These are phyloP conservation scores for Sceloporus tristichus DNA, from an alignment of 2,113 vertebrate species.

Conservation along the genomic window DNA sequence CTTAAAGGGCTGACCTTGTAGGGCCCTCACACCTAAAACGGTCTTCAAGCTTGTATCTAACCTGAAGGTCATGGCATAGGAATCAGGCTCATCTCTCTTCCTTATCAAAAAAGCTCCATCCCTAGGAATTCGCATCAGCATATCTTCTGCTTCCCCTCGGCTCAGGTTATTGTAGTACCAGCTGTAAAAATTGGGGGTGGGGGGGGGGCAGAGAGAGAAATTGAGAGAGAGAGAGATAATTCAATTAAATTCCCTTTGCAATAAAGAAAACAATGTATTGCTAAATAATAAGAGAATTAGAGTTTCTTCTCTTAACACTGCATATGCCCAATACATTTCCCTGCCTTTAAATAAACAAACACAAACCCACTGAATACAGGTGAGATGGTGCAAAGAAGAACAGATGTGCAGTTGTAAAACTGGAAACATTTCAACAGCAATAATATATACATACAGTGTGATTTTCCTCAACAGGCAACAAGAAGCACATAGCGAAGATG, in stretches of 20 bases:
- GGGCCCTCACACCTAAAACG: neutral
- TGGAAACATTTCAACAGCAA: too few relatives aligned
- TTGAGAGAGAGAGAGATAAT: neutral
- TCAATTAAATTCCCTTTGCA: neutral
- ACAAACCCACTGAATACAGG: neutral
- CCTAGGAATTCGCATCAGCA: conserved; percentile 92
- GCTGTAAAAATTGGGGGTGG: conserved; percentile 68
- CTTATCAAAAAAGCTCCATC: conserved; percentile 97
- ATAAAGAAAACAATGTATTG: conserved; percentile 9
- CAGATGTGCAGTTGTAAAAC: too few relatives aligned
- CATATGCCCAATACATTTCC: neutral
- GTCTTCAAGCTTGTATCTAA: conserved; percentile 53
- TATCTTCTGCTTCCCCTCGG: conserved; percentile 94
- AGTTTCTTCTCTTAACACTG: neutral
- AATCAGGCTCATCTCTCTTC: conserved; percentile 88
- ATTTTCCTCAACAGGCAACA: too few relatives aligned
- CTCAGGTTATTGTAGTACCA: conserved; percentile 96
- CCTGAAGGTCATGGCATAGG: conserved; percentile 98
- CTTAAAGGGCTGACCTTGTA: neutral
- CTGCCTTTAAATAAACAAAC: too few relatives aligned
- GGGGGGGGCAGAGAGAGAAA: conserved; percentile 11
- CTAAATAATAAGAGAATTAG: conserved; percentile 13
- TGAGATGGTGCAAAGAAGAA: neutral
- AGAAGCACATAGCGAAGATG: too few relatives aligned
- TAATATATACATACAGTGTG: too few relatives aligned